These are phyloP conservation scores for Morinoia aosen DNA, from an alignment of 2,888 invertebrate species.

Conservation along the genomic window DNA sequence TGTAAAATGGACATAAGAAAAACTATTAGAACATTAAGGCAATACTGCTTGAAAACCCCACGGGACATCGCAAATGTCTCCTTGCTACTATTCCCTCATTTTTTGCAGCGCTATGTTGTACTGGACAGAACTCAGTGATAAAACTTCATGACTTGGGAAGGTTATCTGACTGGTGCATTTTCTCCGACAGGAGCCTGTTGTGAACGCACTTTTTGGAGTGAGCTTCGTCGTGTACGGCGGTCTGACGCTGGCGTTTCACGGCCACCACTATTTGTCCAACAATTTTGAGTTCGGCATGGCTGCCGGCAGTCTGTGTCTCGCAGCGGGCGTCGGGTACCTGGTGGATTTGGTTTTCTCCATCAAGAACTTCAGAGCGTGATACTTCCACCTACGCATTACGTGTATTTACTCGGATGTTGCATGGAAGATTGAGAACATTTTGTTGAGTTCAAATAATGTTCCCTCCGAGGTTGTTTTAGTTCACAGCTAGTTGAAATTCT, in stretches of 20 bases:
- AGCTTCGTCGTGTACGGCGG: constrained; percentile 18
- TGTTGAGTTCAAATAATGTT: too few species aligned
- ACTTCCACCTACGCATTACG: neutral
- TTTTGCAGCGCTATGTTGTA: too few species aligned
- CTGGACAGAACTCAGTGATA: too few species aligned
- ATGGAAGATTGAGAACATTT: too few species aligned
- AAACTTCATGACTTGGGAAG: too few species aligned
- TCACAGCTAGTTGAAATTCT: too few species aligned
- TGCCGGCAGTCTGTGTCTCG: constrained; percentile 47
- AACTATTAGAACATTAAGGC: neutral
- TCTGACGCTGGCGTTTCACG: neutral
- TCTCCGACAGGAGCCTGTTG: neutral
- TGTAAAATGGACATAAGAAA: neutral
- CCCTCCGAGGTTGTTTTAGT: too few species aligned
- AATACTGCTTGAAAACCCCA: neutral
- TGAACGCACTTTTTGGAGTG: neutral
- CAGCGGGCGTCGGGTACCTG: constrained; percentile 49
- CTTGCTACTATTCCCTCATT: neutral
- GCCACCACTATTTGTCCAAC: neutral
- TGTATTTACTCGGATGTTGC: too few species aligned
- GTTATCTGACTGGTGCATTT: neutral
- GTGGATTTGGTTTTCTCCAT: constrained; percentile 43
- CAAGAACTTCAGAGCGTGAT: neutral
- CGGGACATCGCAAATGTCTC: too few species aligned
- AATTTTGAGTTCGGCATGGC: neutral